Evolutionary conservation across 2,797 vertebrate genomes (phyloP).

Genomic region (Ctenopoma multispine): DNA sequence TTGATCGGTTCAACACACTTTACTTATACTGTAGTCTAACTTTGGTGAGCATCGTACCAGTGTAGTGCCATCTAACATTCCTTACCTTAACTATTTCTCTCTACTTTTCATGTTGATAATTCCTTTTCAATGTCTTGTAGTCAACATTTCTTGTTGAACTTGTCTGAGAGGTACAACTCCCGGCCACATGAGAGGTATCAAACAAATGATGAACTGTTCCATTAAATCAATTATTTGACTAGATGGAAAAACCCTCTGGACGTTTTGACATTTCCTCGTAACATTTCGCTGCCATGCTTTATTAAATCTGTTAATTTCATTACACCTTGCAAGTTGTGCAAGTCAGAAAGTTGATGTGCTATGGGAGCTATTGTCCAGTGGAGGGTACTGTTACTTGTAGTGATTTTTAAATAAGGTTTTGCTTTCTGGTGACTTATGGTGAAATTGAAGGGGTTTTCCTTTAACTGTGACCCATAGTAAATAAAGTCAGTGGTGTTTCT

Average conservation of each 20-base stretch:
- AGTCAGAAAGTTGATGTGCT: neutral
- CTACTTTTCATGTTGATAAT: neutral
- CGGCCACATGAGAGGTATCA: too few species aligned
- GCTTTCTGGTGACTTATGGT: neutral
- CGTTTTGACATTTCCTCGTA: accelerated
- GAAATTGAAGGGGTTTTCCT: neutral
- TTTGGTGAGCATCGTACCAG: neutral
- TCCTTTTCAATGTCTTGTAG: neutral
- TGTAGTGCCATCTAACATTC: neutral
- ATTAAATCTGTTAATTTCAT: neutral
- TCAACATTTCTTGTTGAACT: neutral
- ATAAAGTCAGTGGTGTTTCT: slow-evolving; percentile 1
- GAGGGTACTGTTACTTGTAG: slow-evolving; percentile 1
- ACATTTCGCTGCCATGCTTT: slow-evolving; percentile 3
- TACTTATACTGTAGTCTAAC: neutral
- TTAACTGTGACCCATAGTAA: neutral
- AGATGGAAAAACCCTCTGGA: too few species aligned
- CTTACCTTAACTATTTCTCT: neutral
- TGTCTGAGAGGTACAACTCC: neutral
- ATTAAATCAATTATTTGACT: too few species aligned
- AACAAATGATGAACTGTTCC: too few species aligned
- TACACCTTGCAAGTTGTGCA: neutral
- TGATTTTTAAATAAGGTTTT: neutral
- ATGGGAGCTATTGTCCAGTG: slow-evolving; percentile 14
- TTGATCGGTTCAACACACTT: neutral